Evolutionary conservation across 2,797 vertebrate genomes (phyloP), one percentile per base, ranked within the genome.

Genomic region (Etheostoma perlongum): DNA sequence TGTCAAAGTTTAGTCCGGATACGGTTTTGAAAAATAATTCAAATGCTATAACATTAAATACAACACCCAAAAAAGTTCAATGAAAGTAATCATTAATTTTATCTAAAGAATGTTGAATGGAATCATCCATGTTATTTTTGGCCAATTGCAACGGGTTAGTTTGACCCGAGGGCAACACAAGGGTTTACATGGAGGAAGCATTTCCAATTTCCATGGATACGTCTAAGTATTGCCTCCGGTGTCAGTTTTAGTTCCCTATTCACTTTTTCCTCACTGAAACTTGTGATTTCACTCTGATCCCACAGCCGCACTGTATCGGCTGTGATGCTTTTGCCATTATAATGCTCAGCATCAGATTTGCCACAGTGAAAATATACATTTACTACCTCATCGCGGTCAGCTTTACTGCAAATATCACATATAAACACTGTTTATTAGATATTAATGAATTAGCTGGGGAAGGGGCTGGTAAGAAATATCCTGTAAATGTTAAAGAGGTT

Each of bases 341-440:
- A 67, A 81, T 49, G 9, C 18, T 52, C 54, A 66, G 48, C 55
- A 53, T 79, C 61, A 71, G 57, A 67, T 72, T 77, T 57, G 14
- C 72, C 68, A 65, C 36, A 67, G 16, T 67, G 25, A 78, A 84
- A 88, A 74, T 73, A 2, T 12, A 55, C 65, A 73, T 88, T 87
- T 79, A 83, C 55, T 5, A 25, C 36, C 40, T 73, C 59, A 18
- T 14, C 16, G 63, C 13, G 64, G 84, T 79, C 47, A 19, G 44
- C 6, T 85, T 86, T 69, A 86, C 61, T 46, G 25, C 48, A 65
- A 44, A 82, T 81, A 33, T 75, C 48, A 68, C 63, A 79, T 4
- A 88, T 85, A 86, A 90, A 90, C 12, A 7, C 1, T 18, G 58
- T 86, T 92, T 76, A 87, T 87, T 67, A 71, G 78, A 85, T 63